These are phyloP conservation scores for Thalassarche chlororhynchos DNA, from an alignment of 2,113 vertebrate genomes.

Conservation along the genomic window DNA sequence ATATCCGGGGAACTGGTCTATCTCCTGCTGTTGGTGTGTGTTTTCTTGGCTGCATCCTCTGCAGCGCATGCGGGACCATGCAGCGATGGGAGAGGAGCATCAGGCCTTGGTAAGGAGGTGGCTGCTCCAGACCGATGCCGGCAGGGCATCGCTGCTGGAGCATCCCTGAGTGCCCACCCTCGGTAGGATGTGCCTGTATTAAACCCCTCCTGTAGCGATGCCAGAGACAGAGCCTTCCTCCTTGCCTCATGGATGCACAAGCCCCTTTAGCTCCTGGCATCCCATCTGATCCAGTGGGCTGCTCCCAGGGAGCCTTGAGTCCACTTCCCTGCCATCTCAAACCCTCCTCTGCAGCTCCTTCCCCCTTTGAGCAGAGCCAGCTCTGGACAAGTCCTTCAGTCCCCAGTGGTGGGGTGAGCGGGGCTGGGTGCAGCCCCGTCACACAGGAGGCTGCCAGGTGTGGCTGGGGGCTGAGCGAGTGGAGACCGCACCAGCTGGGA, in stretches of 20 bases:
- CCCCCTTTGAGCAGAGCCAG: background rate
- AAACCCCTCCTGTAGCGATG: background rate
- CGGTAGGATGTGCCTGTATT: background rate
- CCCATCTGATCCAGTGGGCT: background rate
- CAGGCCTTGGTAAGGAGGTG: background rate
- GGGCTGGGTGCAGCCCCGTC: background rate
- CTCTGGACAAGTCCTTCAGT: background rate
- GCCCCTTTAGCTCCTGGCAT: background rate
- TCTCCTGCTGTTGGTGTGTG: background rate
- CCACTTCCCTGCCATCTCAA: background rate
- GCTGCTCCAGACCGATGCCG: background rate
- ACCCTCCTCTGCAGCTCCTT: background rate
- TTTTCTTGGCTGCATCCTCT: background rate
- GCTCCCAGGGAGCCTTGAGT: background rate
- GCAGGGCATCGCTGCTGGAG: background rate
- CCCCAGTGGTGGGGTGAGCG: fast-evolving
- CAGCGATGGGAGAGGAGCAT: background rate
- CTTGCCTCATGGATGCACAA: background rate
- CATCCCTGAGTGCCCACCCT: background rate
- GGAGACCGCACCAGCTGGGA: background rate
- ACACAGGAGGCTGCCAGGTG: background rate
- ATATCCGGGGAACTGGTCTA: background rate
- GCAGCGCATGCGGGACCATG: fast-evolving
- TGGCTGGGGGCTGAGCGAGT: fast-evolving
- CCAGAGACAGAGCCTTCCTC: background rate